Conservation (phyloP, 2,888 invertebrate species). For the Peribatodes rhomboidaria region DNA sequence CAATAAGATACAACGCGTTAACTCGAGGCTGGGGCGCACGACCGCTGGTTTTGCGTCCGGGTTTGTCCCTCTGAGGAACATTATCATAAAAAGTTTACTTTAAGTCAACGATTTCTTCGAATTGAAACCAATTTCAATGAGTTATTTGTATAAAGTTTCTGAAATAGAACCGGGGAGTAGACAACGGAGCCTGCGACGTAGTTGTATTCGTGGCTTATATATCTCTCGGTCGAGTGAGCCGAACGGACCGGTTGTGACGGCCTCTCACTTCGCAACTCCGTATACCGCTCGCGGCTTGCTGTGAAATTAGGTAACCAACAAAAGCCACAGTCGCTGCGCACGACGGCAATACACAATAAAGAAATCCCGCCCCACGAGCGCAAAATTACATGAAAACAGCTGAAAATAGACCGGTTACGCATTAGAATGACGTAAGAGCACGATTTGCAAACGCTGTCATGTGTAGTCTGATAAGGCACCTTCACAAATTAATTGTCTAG, state of each 20-base stretch:
- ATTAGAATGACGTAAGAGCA: conserved; percentile 61
- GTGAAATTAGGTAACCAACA: conserved; percentile 85
- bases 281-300: conserved; percentile 78
- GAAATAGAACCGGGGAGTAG: conserved; percentile 50
- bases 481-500: conserved; percentile 60
- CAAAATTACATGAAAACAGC: conserved; percentile 62
- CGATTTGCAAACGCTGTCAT: conserved; percentile 57
- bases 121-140: conserved; percentile 59
- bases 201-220: conserved; percentile 67
- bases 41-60: conserved; percentile 80
- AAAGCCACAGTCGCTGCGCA: conserved; percentile 75
- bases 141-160: conserved; percentile 33
- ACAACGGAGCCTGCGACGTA: conserved; percentile 64
- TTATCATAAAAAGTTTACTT: conserved; percentile 51
- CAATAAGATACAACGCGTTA: conserved; percentile 83
- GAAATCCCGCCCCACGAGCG: conserved; percentile 65
- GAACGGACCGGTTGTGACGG: conserved; percentile 82
- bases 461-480: conserved; percentile 57
- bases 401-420: conserved; percentile 54
- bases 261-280: conserved; percentile 85
- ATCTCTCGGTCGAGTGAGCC: conserved; percentile 78
- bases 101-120: conserved; percentile 52
- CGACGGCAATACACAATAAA: conserved; percentile 70
- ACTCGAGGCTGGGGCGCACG: conserved; percentile 78
- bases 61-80: conserved; percentile 72